These are phyloP conservation scores for Mycalesis mineus DNA, from an alignment of 2,888 invertebrate genomes.

Conservation along the genomic window DNA sequence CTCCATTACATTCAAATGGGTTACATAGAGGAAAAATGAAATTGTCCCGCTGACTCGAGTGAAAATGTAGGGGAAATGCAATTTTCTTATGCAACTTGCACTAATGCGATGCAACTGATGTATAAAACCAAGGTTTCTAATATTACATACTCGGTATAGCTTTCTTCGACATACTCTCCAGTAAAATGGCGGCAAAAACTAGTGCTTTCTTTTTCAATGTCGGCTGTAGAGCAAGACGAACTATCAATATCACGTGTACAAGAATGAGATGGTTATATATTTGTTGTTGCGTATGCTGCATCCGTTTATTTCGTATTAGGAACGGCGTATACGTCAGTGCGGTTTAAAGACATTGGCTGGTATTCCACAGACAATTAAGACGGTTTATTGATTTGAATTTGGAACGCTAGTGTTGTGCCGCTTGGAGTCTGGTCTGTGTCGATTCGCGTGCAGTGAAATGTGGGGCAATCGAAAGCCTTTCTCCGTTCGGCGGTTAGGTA, in stretches of 20 bases:
- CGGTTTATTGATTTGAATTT: slow-evolving; percentile 42
- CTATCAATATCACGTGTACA: slow-evolving; percentile 34
- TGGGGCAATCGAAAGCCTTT: slow-evolving; percentile 79
- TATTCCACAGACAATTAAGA: slow-evolving; percentile 39
- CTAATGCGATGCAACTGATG: slow-evolving; percentile 64
- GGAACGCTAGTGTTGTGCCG: slow-evolving; percentile 49
- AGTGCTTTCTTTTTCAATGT: slow-evolving; percentile 78
- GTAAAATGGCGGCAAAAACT: slow-evolving; percentile 66
- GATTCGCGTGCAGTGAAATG: slow-evolving; percentile 73
- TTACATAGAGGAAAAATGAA: slow-evolving; percentile 26
- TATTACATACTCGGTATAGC: slow-evolving; percentile 72
- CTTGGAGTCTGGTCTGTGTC: slow-evolving; percentile 49
- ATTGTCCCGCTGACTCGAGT: slow-evolving; percentile 31
- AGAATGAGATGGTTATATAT: slow-evolving; percentile 51
- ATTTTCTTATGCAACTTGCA: slow-evolving; percentile 73
- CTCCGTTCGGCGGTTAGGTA: slow-evolving; percentile 72
- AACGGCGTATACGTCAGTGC: slow-evolving; percentile 53
- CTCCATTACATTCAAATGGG: slow-evolving; percentile 3
- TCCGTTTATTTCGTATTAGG: slow-evolving; percentile 35
- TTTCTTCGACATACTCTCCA: slow-evolving; percentile 74
- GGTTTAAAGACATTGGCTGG: slow-evolving; percentile 33
- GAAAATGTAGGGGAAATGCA: slow-evolving; percentile 59
- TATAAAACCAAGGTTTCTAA: slow-evolving; percentile 69
- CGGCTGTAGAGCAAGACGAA: slow-evolving; percentile 48
- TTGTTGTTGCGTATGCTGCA: slow-evolving; percentile 53